Conservation (phyloP, 2,888 invertebrate species). For the Malthinus seriepunctatus region DNA sequence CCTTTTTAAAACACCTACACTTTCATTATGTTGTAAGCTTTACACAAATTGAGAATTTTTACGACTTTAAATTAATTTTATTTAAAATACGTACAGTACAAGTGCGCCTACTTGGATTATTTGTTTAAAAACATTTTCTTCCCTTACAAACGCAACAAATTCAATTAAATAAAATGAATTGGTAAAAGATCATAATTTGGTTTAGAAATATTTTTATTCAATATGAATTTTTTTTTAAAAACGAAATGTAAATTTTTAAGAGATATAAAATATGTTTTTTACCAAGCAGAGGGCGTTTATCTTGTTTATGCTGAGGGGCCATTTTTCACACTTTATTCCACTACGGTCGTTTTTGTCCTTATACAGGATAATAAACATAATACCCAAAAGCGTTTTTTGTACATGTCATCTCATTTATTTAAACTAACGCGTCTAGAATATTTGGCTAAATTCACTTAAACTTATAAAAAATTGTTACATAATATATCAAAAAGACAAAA, state of each 20-base stretch:
- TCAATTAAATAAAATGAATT: no score
- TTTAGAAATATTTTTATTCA: background rate
- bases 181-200: no score
- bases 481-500: background rate
- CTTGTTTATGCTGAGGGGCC: slow-evolving; percentile 14
- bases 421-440: slow-evolving; percentile 9
- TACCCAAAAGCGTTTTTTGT: slow-evolving; percentile 9
- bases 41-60: no score
- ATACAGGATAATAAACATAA: slow-evolving; percentile 18
- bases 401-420: slow-evolving; percentile 13
- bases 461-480: background rate
- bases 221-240: background rate
- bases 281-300: slow-evolving; percentile 12
- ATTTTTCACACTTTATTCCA: slow-evolving; percentile 17
- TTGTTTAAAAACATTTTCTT: no score
- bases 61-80: no score
- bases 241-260: slow-evolving; percentile 2
- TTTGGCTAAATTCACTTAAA: background rate
- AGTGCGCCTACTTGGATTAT: no score
- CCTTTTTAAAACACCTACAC: no score
- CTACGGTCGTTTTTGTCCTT: slow-evolving; percentile 17
- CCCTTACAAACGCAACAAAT: no score
- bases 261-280: slow-evolving; percentile 6
- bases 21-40: no score
- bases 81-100: no score